phyloP scores from a whole-genome alignment of 2,797 vertebrate genomes.

The Morelia viridis region DNA sequence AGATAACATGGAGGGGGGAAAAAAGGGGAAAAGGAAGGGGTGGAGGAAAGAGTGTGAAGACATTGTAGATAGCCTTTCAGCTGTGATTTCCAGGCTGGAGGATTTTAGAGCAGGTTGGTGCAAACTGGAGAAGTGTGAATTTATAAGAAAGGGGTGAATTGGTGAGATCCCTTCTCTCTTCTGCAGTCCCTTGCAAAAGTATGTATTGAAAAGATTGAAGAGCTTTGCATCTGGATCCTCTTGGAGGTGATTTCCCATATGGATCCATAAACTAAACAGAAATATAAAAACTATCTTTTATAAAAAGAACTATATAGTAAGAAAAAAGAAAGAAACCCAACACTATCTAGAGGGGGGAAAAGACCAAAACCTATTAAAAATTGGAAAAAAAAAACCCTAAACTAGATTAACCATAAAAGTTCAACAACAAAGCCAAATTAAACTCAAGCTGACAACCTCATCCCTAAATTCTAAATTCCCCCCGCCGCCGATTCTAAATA shows the following conservation, averaged over 20 bases:
- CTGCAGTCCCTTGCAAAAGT: not conserved
- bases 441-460: not conserved
- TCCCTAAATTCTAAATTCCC: not conserved
- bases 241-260: not conserved
- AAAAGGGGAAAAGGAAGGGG: constrained; percentile 43
- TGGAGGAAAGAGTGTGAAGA: constrained; percentile 33
- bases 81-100: constrained; percentile 30
- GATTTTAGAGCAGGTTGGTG: constrained; percentile 9
- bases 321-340: not conserved
- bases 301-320: not conserved
- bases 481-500: not conserved
- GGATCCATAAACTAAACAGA: not conserved
- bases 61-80: constrained; percentile 41
- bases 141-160: not conserved
- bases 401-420: not conserved
- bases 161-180: not conserved
- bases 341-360: not conserved
- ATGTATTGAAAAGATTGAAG: not conserved
- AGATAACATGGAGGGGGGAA: constrained; percentile 52
- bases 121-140: not conserved
- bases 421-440: not conserved
- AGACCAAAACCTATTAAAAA: not conserved
- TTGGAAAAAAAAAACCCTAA: not conserved
- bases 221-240: not conserved
- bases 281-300: not conserved